A percentile compares a stretch with the other conserved stretches of the same genome.
Conservation (phyloP, 2,113 vertebrate species). For the Lampris incognitus region DNA sequence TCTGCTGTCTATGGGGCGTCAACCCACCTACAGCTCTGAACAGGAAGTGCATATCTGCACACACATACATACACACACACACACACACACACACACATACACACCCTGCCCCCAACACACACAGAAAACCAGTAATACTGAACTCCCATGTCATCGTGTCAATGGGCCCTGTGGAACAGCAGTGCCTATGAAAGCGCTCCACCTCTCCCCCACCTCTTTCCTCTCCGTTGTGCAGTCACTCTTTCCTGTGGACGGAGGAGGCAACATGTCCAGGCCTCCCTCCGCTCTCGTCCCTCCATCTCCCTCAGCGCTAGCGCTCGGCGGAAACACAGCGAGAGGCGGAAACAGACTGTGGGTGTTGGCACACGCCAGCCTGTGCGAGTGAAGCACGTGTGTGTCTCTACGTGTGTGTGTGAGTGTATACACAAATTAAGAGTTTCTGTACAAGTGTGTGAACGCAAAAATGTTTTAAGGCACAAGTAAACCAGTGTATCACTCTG, state of each 20-base stretch:
- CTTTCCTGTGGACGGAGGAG: constrained; percentile 72
- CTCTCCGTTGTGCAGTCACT: constrained; percentile 61
- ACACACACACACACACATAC: too few species aligned
- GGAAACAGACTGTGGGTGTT: constrained; percentile 63
- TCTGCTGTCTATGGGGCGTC: constrained; percentile 31
- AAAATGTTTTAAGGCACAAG: background rate
- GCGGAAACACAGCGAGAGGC: constrained; percentile 56
- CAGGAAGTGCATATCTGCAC: constrained; percentile 44
- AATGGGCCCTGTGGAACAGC: constrained; percentile 66
- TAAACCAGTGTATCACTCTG: background rate
- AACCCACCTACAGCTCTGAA: constrained; percentile 40
- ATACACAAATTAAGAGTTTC: constrained; percentile 20
- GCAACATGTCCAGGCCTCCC: constrained; percentile 69
- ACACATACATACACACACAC: too few species aligned
- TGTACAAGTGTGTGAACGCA: constrained; percentile 23
- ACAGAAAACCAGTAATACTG: constrained; percentile 51
- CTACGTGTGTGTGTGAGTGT: constrained; percentile 54
- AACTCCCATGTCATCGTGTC: constrained; percentile 30
- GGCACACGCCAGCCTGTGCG: constrained; percentile 48
- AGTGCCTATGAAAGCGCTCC: constrained; percentile 50
- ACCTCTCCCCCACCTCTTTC: constrained; percentile 72
- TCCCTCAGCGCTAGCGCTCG: constrained; percentile 38
- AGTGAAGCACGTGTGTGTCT: constrained; percentile 50
- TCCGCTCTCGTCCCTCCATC: constrained; percentile 53
- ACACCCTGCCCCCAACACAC: background rate